phyloP scores from a whole-genome alignment of 2,113 vertebrate genomes.

The Caracal caracal region DNA sequence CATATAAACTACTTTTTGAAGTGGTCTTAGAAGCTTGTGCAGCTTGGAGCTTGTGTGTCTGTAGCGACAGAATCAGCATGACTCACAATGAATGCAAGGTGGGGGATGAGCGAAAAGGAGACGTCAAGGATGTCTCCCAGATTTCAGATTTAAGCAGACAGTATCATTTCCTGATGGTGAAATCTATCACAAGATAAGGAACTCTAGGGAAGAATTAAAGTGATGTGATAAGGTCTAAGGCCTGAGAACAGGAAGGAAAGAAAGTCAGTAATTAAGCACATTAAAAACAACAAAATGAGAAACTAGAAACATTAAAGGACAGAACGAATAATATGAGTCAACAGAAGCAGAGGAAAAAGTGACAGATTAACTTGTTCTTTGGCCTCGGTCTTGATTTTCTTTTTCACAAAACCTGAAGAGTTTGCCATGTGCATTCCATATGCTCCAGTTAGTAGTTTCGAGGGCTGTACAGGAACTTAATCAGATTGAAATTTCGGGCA shows the following conservation, averaged over 20 bases:
- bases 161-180: neutral
- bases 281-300: neutral
- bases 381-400: neutral
- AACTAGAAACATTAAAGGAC: neutral
- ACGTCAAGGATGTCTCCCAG: neutral
- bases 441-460: neutral
- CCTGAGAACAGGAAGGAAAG: neutral
- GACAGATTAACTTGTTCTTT: neutral
- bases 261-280: neutral
- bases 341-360: neutral
- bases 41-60: neutral
- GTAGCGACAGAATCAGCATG: neutral
- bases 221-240: neutral
- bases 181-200: neutral
- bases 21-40: neutral
- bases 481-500: neutral
- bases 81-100: neutral
- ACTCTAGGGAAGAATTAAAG: neutral
- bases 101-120: neutral
- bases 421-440: neutral
- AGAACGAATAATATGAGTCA: neutral
- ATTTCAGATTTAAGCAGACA: neutral
- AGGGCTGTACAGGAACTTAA: neutral
- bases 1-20: neutral
- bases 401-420: neutral